Conservation (phyloP, 2,888 invertebrate species). For the Platycheirus albimanus region DNA sequence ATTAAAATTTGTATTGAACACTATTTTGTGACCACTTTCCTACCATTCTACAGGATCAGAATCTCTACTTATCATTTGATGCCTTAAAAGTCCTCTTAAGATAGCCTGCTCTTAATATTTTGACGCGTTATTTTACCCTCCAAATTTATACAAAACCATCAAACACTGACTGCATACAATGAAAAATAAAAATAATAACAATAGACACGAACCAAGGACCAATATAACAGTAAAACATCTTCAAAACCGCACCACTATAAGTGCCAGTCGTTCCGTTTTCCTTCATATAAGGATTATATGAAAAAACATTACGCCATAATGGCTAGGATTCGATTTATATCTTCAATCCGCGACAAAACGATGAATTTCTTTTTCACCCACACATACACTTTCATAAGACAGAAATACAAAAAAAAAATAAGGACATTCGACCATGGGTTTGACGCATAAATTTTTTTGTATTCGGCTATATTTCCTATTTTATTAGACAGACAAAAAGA, state of each 20-base stretch:
- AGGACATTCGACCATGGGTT: slow-evolving; percentile 48
- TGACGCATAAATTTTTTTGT: slow-evolving; percentile 60
- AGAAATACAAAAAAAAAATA: slow-evolving; percentile 12
- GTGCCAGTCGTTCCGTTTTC: background rate
- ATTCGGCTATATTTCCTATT: slow-evolving; percentile 66
- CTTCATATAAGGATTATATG: slow-evolving; percentile 37
- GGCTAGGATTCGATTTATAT: slow-evolving; percentile 64
- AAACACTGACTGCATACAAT: too few species aligned
- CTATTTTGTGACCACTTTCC: too few species aligned
- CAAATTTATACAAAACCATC: too few species aligned
- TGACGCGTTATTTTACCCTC: too few species aligned
- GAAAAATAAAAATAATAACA: too few species aligned
- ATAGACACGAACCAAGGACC: too few species aligned
- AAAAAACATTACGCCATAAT: slow-evolving; percentile 62
- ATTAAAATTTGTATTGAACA: too few species aligned
- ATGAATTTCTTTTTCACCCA: slow-evolving; percentile 39
- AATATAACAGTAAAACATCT: too few species aligned
- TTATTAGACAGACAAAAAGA: slow-evolving; percentile 66
- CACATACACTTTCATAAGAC: slow-evolving; percentile 13
- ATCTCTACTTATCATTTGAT: too few species aligned
- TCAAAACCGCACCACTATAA: background rate
- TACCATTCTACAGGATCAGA: too few species aligned
- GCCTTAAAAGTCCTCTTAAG: too few species aligned
- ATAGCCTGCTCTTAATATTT: too few species aligned
- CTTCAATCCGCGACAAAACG: slow-evolving; percentile 66